Evolutionary conservation across 1,140 invertebrate genomes (phyloP).

Genomic region (Piezodorus guildinii): DNA sequence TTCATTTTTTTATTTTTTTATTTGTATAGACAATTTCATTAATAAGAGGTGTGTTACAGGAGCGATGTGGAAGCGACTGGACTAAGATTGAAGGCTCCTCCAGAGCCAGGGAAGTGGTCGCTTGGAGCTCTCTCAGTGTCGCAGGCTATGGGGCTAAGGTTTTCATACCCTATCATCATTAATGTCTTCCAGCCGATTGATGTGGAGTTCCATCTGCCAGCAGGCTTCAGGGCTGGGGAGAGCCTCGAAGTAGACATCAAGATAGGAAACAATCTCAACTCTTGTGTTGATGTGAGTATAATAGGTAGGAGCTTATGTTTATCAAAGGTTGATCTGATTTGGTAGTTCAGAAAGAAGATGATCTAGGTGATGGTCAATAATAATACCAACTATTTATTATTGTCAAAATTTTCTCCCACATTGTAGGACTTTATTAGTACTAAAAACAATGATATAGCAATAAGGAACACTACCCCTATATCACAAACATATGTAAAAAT

Average conservation of each 20-base stretch:
- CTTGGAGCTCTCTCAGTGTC: constrained; percentile 43
- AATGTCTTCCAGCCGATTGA: constrained; percentile 46
- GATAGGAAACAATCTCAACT: constrained; percentile 50
- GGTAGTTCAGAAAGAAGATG: too few relatives aligned
- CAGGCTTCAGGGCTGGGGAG: constrained; percentile 44
- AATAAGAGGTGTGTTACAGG: constrained; percentile 22
- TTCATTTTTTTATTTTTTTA: too few relatives aligned
- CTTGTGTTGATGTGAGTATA: constrained; percentile 51
- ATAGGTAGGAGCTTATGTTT: too few relatives aligned
- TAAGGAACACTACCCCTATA: too few relatives aligned
- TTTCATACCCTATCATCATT: constrained; percentile 41
- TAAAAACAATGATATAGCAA: too few relatives aligned
- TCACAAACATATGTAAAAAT: too few relatives aligned
- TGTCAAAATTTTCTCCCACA: too few relatives aligned
- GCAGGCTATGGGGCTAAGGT: constrained; percentile 35
- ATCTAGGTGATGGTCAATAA: too few relatives aligned
- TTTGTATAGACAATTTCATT: too few relatives aligned
- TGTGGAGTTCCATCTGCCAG: constrained; percentile 43
- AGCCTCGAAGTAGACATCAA: constrained; percentile 49
- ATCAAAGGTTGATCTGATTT: too few relatives aligned
- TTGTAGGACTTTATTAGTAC: too few relatives aligned
- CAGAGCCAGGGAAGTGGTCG: constrained; percentile 46
- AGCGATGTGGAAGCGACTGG: constrained; percentile 36
- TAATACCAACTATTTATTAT: too few relatives aligned
- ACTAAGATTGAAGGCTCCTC: constrained; percentile 40